Evolutionary conservation across 2,113 vertebrate species (phyloP).

Genomic region (Smithornis capensis): DNA sequence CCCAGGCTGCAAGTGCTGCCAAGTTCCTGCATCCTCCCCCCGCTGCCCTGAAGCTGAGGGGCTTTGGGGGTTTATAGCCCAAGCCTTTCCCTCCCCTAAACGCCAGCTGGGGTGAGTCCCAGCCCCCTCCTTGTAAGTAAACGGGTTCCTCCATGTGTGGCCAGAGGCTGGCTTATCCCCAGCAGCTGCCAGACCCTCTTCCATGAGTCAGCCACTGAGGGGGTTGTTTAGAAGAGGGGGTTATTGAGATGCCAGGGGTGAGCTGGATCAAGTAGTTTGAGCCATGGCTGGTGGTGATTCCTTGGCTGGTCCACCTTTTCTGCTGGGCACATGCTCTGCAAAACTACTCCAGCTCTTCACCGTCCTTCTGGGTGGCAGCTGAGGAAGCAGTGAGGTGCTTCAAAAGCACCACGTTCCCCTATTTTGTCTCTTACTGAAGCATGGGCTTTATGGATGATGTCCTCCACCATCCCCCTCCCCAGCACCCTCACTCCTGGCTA

Average conservation of each 20-base stretch:
- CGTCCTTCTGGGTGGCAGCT: neutral
- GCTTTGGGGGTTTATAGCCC: neutral
- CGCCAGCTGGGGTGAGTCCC: neutral
- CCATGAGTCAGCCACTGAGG: neutral
- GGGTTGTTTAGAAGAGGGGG: neutral
- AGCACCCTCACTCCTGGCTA: neutral
- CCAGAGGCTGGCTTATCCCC: neutral
- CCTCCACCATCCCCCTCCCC: neutral
- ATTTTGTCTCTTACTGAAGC: neutral
- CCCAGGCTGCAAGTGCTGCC: neutral
- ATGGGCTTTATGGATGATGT: too few species aligned
- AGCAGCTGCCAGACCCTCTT: accelerated
- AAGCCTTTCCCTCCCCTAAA: neutral
- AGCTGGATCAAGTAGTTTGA: neutral
- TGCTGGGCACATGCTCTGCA: neutral
- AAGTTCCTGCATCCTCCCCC: neutral
- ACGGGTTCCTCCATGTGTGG: accelerated
- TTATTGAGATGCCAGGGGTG: neutral
- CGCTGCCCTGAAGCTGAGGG: neutral
- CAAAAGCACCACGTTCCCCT: neutral
- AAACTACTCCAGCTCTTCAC: accelerated
- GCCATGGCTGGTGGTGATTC: accelerated
- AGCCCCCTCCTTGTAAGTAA: neutral
- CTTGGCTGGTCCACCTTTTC: accelerated
- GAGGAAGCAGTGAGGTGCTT: neutral